These are phyloP conservation scores for Emydoidea blandingii DNA, from an alignment of 2,797 vertebrate genomes.

Conservation along the genomic window DNA sequence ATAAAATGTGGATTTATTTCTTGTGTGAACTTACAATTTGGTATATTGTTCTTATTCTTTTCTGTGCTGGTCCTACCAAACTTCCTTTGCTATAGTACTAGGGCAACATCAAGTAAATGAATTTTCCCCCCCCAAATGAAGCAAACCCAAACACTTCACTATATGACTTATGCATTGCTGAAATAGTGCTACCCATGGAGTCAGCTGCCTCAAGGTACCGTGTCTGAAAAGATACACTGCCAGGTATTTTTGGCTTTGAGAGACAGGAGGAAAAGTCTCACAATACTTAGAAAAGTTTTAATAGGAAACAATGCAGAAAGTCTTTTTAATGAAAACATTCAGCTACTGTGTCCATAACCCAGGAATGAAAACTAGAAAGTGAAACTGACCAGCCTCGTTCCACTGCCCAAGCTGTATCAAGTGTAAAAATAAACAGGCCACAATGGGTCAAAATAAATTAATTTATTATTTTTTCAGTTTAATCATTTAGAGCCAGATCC, in stretches of 20 bases:
- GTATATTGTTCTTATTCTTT: not conserved
- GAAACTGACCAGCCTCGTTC: not conserved
- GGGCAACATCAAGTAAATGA: not conserved
- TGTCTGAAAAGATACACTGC: not conserved
- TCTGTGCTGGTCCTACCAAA: not conserved
- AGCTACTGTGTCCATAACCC: not conserved
- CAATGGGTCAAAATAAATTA: not conserved
- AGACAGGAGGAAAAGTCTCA: not conserved
- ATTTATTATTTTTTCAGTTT: not conserved
- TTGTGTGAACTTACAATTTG: not conserved
- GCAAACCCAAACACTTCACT: not conserved
- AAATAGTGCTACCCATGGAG: not conserved
- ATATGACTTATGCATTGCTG: not conserved
- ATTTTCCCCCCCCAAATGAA: not conserved
- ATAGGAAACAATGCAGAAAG: not conserved
- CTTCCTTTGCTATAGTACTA: not conserved
- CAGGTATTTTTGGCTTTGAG: not conserved
- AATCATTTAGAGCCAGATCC: not conserved
- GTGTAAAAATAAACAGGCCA: not conserved
- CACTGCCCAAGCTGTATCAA: not conserved
- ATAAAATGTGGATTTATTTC: not conserved
- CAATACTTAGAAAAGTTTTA: not conserved
- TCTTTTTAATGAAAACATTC: constrained; percentile 8
- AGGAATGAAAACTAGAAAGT: not conserved
- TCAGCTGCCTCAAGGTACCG: not conserved